Evolutionary conservation across 2,113 vertebrate genomes (phyloP).

Genomic region (Mesitornis unicolor): DNA sequence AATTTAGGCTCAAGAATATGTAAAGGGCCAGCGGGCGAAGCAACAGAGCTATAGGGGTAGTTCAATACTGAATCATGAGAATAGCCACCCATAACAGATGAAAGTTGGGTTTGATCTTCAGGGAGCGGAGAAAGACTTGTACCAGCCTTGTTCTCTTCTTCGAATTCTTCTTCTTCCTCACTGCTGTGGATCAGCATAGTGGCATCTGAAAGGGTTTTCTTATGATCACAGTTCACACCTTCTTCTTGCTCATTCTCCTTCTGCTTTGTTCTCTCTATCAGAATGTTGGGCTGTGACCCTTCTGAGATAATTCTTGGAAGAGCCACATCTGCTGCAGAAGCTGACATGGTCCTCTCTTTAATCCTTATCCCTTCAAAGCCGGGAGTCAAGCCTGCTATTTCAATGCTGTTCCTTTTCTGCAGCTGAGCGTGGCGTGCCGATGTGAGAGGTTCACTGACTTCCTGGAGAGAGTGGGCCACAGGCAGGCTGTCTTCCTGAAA

Average conservation of each 20-base stretch:
- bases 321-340: slow-evolving; percentile 80
- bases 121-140: slow-evolving; percentile 71
- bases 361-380: slow-evolving; percentile 87
- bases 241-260: slow-evolving; percentile 75
- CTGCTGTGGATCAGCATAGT: slow-evolving; percentile 98
- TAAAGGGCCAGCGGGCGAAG: slow-evolving; percentile 67
- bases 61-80: slow-evolving; percentile 74
- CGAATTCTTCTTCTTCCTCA: slow-evolving; percentile 89
- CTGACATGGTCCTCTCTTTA: slow-evolving; percentile 86
- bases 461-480: slow-evolving; percentile 94
- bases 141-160: slow-evolving; percentile 77
- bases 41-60: slow-evolving; percentile 76
- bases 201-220: slow-evolving; percentile 93
- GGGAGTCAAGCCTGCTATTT: slow-evolving; percentile 87
- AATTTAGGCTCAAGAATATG: slow-evolving; percentile 82
- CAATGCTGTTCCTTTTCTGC: slow-evolving; percentile 93
- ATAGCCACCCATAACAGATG: slow-evolving; percentile 67
- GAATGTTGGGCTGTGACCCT: slow-evolving; percentile 81
- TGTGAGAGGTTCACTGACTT: slow-evolving; percentile 91
- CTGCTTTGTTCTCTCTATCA: slow-evolving; percentile 78
- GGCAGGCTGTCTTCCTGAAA: slow-evolving; percentile 98
- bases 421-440: slow-evolving; percentile 76
- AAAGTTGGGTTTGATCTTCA: slow-evolving; percentile 57
- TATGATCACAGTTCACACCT: slow-evolving; percentile 81
- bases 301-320: slow-evolving; percentile 63